These are phyloP conservation scores for Cataglyphis rosenhaueri DNA, from an alignment of 2,888 invertebrate species.

Conservation along the genomic window DNA sequence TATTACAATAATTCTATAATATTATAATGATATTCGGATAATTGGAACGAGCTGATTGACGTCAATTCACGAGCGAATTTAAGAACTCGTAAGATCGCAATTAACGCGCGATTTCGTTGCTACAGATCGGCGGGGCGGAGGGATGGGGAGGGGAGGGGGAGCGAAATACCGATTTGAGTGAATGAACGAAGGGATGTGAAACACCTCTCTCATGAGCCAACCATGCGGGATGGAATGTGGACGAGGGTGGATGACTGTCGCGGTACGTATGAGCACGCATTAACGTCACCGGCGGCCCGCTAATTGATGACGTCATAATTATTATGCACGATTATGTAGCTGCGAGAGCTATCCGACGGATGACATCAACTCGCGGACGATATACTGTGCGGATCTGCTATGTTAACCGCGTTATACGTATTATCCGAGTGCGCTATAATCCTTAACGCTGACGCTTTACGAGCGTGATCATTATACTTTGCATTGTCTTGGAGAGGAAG, in stretches of 20 bases:
- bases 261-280: slow-evolving; percentile 74
- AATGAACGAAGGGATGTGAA: slow-evolving; percentile 57
- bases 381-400: slow-evolving; percentile 69
- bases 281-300: slow-evolving; percentile 80
- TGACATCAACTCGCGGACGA: slow-evolving; percentile 79
- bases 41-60: too few species aligned
- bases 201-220: neutral
- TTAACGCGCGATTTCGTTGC: slow-evolving; percentile 38
- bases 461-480: neutral
- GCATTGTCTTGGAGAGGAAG: neutral
- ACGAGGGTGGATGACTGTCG: slow-evolving; percentile 67
- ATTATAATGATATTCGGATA: neutral
- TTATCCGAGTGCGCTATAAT: neutral
- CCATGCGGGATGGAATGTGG: slow-evolving; percentile 53
- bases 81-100: slow-evolving; percentile 39
- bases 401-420: slow-evolving; percentile 23
- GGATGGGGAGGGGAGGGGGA: neutral
- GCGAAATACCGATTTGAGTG: slow-evolving; percentile 50
- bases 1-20: neutral
- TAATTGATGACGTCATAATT: slow-evolving; percentile 84
- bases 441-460: neutral
- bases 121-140: neutral
- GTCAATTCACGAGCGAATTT: neutral
- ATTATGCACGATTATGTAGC: slow-evolving; percentile 83
- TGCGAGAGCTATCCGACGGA: slow-evolving; percentile 55